Evolutionary conservation across 2,113 vertebrate genomes (phyloP), one percentile per base, ranked within the genome.

Genomic region (Thunnus thynnus): DNA sequence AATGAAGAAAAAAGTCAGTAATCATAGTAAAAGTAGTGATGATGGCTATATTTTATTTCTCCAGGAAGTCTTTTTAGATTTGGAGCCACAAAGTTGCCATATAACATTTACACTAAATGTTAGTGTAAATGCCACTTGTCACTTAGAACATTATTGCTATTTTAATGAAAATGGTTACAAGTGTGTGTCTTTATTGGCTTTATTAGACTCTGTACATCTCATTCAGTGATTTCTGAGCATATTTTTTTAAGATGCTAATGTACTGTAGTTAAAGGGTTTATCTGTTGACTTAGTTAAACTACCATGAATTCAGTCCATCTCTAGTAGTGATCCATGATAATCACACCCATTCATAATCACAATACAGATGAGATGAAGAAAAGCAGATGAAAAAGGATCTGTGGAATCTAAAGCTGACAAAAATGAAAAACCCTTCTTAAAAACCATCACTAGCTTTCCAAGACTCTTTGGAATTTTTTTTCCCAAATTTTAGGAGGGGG

Each of bases 1-100:
- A 36, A 50, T 27, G 17, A 55, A 62, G n/a, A 22, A 65, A 60
- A 41, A 41, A 41, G 10, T 64, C 62, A n/a, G 66, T 44, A 48
- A 68, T 63, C 70, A 16, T n/a, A 22, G n/a, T 52, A 10, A 68
- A 60, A 65, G 60, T 48, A 41, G 47, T 32, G 61, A 62, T 67
- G 20, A 73, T 72, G 55, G 30, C 67, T 67, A 61, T 44, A 30
- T 72, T 65, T 71, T 16, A 66, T 16, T 67, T n/a, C 51, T 67
- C 20, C 72, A 50, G 5, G n/a, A 66, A 72, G 52, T 5, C n/a
- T 44, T 61, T 55, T 66, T 8, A 36, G 5, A 54, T 69, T 54
- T 10, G 25, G 32, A 57, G 25, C 17, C 20, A 73, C 4, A 57
- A 22, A 5, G 13, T 30, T 61, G 58, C 13, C 36, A 47, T 12